Percentiles rank a stretch among this genome's conserved stretches.
Conservation (phyloP, 2,113 vertebrate genomes). For the Sander vitreus region DNA sequence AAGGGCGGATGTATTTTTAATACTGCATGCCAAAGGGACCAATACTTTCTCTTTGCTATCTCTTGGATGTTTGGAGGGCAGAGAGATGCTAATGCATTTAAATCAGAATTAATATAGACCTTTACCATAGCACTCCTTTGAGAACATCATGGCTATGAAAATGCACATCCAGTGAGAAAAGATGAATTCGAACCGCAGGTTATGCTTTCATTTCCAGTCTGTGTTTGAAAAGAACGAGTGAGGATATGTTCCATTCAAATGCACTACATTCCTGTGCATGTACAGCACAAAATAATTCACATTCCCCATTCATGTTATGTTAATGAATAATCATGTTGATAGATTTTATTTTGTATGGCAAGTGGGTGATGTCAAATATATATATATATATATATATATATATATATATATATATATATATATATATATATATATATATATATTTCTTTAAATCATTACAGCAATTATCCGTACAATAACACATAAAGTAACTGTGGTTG, state of each 20-base stretch:
- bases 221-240: background rate
- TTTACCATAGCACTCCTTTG: conserved; percentile 33
- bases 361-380: conserved; percentile 45
- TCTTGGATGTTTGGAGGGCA: conserved; percentile 47
- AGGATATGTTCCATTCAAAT: background rate
- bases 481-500: too few species aligned
- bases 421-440: background rate
- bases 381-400: background rate
- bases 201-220: background rate
- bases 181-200: conserved; percentile 15
- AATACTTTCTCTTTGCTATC: conserved; percentile 33
- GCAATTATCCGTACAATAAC: conserved; percentile 18
- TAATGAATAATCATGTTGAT: conserved; percentile 47
- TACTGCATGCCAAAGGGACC: conserved; percentile 42
- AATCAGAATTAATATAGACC: conserved; percentile 54
- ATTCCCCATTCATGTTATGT: background rate
- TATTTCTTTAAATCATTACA: conserved; percentile 20
- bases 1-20: conserved; percentile 59
- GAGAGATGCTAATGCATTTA: conserved; percentile 65
- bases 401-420: conserved; percentile 5
- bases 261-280: background rate
- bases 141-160: conserved; percentile 35
- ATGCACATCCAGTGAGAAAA: conserved; percentile 13
- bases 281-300: background rate
- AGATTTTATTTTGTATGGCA: conserved; percentile 36